Evolutionary conservation across 2,888 invertebrate genomes (phyloP), one percentile per base, ranked within the genome.

Genomic region (Hypsopygia costalis): DNA sequence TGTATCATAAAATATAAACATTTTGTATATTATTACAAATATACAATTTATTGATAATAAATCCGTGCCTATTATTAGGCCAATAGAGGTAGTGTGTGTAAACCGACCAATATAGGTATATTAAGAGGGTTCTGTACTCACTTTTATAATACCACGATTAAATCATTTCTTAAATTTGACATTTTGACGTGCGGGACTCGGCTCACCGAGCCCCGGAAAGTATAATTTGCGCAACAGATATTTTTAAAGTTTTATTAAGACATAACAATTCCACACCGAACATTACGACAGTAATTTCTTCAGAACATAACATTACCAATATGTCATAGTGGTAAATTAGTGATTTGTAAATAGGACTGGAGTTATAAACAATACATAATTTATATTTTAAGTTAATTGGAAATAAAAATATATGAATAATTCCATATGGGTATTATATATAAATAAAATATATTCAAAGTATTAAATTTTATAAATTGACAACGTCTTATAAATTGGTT

Each of bases 11-110:
- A 46, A 41, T 51, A 53, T 48, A 52, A 55, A 53, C 49, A 55
- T 3, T 58, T 51, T 54, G 56, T 58, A 66, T 65, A 62, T 57
- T 55, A 59, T 55, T 55, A 65, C 55, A 58, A 69, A 72, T 66
- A 64, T 60, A 65, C 53, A 58, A 54, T 59, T 61, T 51, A 51
- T 16, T 16, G 3, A 16, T 3, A 62, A 51, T 55, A 54, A 51
- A 47, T 37, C 43, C 12, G 12, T 12, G 68, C 64, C 65, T 57
- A 46, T 43, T 37, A 37, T 70, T 73, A 78, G 73, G 72, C 71
- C 73, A 55, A 52, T 41, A 62, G 64, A 69, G 62, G 67, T 77
- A 71, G 58, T 43, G 50, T 52, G 58, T 47, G 51, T 45, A 50
- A 43, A 41, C 58, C 44, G 51, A 43, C 49, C 43, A 41, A 44